Evolutionary conservation across 2,113 vertebrate genomes (phyloP).

Genomic region (Chlamydotis undulata): DNA sequence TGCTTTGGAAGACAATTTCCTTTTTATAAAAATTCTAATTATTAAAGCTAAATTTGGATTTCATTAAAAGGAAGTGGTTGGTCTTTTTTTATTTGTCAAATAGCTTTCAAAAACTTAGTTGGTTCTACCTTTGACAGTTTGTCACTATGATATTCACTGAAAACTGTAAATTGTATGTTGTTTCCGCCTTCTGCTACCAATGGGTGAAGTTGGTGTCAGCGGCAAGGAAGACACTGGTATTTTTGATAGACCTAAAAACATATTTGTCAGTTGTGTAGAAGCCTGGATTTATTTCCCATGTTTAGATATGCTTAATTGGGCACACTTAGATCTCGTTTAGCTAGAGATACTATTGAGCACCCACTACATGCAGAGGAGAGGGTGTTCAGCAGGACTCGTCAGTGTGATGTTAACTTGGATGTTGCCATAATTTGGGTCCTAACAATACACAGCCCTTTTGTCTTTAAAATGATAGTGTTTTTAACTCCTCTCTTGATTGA

Average conservation of each 20-base stretch:
- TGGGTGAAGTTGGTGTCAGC: neutral
- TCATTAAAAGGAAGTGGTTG: constrained; percentile 37
- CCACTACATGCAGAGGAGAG: neutral
- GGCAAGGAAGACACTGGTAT: neutral
- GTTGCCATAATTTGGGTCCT: neutral
- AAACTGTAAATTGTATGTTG: neutral
- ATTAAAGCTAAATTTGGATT: constrained; percentile 61
- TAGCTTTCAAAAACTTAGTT: constrained; percentile 22
- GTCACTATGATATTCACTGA: neutral
- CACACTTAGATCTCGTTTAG: neutral
- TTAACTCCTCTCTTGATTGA: neutral
- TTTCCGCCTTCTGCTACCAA: neutral
- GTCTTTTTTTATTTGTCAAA: constrained; percentile 34
- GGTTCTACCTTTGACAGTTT: constrained; percentile 56
- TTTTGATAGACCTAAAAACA: neutral
- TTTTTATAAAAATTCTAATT: constrained; percentile 56
- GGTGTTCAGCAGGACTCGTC: neutral
- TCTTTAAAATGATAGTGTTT: neutral
- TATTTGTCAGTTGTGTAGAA: neutral
- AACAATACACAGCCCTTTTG: neutral
- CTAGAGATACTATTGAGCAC: neutral
- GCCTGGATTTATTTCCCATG: neutral
- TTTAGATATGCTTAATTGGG: neutral
- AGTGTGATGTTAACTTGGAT: neutral
- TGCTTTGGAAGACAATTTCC: constrained; percentile 47